A percentile compares a stretch with the other conserved stretches of the same genome.
Conservation (phyloP, 2,888 invertebrate genomes). For the Phengaris alcon region DNA sequence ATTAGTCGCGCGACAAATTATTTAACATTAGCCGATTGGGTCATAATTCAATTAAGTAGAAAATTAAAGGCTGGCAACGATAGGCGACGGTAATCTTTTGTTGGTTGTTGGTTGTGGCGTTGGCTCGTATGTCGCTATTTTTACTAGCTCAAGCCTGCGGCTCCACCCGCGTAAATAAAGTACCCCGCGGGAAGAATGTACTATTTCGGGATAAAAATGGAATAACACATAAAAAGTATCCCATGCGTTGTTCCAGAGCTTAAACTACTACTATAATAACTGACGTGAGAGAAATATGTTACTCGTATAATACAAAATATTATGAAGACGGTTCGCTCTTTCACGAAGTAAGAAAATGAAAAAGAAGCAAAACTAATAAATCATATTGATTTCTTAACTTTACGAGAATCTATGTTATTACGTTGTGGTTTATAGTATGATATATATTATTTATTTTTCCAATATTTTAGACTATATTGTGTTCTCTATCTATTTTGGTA, state of each 20-base stretch:
- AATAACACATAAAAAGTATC: too few species aligned
- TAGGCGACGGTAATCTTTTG: too few species aligned
- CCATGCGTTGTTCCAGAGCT: too few species aligned
- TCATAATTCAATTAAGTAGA: neutral
- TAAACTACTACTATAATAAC: neutral
- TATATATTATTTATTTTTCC: neutral
- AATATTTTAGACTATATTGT: neutral
- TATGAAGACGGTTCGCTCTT: neutral
- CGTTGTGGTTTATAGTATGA: slow-evolving; percentile 7
- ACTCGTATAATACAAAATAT: slow-evolving; percentile 4
- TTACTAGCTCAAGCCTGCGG: too few species aligned
- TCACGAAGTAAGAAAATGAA: slow-evolving; percentile 7
- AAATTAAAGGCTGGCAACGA: too few species aligned
- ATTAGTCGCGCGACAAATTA: neutral
- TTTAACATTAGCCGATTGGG: neutral
- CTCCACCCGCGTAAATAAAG: too few species aligned
- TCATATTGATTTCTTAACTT: slow-evolving; percentile 20
- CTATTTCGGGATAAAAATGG: too few species aligned
- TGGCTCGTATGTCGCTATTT: too few species aligned
- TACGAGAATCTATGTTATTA: slow-evolving; percentile 15
- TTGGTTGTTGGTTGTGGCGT: too few species aligned
- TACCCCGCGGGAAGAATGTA: too few species aligned
- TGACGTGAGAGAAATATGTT: neutral
- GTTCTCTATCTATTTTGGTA: neutral
- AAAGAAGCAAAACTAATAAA: slow-evolving; percentile 16